Evolutionary conservation across 92 coral and sea anemone species (phyloP), one percentile per base, ranked within the genome.

Genomic region (Virgularia gustaviana): DNA sequence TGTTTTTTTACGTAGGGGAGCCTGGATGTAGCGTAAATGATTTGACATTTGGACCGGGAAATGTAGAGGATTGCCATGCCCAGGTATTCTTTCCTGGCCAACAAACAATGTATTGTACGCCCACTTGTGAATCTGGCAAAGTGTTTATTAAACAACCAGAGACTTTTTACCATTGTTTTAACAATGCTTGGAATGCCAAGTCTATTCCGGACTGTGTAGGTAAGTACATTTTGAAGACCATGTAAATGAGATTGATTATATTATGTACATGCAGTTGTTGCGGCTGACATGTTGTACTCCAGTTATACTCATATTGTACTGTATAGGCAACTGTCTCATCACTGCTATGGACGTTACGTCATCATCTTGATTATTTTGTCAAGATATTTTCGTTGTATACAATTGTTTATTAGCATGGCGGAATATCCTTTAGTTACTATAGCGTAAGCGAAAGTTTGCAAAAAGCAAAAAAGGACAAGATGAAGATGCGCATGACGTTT

Each of bases 231-330:
- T 41, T 49, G 9, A 33, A 29, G 6, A 24, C 30, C 29, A 55
- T 3, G 33, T 29, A 55, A 24, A 60, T 45, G 81, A 47, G 7
- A 24, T 65, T 19, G 63, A 20, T n/a, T 47, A 79, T 57, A 56
- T 3, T 29, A 67, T 70, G 70, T 77, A 78, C 38, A 20, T 78
- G 33, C 19, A 13, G 11, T 55, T 58, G 30, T 78, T 78, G n/a
- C n/a, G n/a, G n/a, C 18, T 78, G 71, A 29, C 78, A 78, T 32
- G 83, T 78, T 4, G 83, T 77, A 24, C 68, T 77, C 18, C 64
- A 15, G 30, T 77, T 65, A 60, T 77, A 64, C 5, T 16, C 22
- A 9, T 47, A 77, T 31, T 66, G 76, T 28, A 59, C 3, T 25
- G 38, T 36, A 36, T 22, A 36, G 22, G 16, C 22, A 13, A 47